Percentiles rank a stretch among this genome's conserved stretches.
Evolutionary conservation across 2,888 invertebrate genomes (phyloP).

Genomic region (Agriopis leucophaearia): DNA sequence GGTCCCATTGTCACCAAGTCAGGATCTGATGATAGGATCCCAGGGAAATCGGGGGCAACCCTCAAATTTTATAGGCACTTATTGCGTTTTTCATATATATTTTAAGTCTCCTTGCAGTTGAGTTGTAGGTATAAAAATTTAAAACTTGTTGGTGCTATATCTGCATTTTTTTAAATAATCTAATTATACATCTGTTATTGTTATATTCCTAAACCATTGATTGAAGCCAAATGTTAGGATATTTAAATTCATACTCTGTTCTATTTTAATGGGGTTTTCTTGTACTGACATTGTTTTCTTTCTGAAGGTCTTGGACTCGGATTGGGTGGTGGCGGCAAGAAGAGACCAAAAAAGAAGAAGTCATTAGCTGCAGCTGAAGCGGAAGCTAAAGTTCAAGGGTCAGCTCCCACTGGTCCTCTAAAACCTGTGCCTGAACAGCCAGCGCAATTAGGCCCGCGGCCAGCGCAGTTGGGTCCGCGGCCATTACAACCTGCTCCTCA

Average conservation of each 20-base stretch:
- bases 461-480: background rate
- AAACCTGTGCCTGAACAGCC: background rate
- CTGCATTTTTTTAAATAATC: too few species aligned
- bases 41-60: too few species aligned
- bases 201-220: too few species aligned
- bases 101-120: too few species aligned
- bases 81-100: too few species aligned
- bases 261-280: background rate
- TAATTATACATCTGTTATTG: too few species aligned
- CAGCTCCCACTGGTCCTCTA: background rate
- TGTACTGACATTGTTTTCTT: background rate
- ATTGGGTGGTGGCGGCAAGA: conserved; percentile 41
- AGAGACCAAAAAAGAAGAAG: conserved; percentile 46
- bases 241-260: background rate
- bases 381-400: conserved; percentile 1
- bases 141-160: too few species aligned
- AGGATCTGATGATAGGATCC: too few species aligned
- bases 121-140: too few species aligned
- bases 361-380: conserved; percentile 23
- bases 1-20: too few species aligned
- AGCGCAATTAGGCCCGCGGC: background rate
- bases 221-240: too few species aligned
- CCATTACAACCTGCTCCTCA: background rate
- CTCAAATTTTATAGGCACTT: too few species aligned
- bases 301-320: conserved; percentile 43